Evolutionary conservation across 2,113 vertebrate species (phyloP).

Genomic region (Sprattus sprattus): DNA sequence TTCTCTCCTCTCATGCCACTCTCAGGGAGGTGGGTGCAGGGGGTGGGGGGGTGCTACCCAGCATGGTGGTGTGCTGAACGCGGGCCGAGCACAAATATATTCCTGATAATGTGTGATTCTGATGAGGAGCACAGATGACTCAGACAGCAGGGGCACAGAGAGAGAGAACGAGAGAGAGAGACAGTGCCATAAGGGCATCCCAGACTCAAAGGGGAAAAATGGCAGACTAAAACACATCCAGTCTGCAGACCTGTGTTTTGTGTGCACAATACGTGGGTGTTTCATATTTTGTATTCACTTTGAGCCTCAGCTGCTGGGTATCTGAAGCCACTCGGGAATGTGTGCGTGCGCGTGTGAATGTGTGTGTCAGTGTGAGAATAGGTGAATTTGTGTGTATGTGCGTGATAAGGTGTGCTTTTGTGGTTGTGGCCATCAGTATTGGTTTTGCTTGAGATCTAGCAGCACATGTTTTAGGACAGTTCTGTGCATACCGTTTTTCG

Average conservation of each 20-base stretch:
- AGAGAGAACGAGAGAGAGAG: neutral
- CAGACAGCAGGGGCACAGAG: neutral
- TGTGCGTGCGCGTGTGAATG: constrained; percentile 10
- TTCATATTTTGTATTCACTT: neutral
- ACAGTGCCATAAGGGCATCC: neutral
- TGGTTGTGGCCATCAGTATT: neutral
- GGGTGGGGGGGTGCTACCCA: neutral
- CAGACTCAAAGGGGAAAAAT: too few species aligned
- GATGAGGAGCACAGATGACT: constrained; percentile 1
- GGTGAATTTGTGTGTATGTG: constrained; percentile 41
- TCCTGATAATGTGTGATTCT: constrained; percentile 31
- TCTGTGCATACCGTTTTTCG: neutral
- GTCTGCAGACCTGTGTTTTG: neutral
- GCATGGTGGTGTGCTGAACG: neutral
- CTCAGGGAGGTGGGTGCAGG: constrained; percentile 34
- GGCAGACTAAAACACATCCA: neutral
- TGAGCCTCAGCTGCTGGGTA: neutral
- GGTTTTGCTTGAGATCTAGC: neutral
- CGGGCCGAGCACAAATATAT: constrained; percentile 22
- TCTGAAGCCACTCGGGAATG: neutral
- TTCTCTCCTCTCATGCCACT: constrained; percentile 56
- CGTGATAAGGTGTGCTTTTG: constrained; percentile 44
- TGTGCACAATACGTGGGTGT: neutral
- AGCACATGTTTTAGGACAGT: neutral
- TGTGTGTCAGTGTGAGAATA: constrained; percentile 39